Evolutionary conservation across 2,797 vertebrate species (phyloP).

Genomic region (Taeniopygia guttata): DNA sequence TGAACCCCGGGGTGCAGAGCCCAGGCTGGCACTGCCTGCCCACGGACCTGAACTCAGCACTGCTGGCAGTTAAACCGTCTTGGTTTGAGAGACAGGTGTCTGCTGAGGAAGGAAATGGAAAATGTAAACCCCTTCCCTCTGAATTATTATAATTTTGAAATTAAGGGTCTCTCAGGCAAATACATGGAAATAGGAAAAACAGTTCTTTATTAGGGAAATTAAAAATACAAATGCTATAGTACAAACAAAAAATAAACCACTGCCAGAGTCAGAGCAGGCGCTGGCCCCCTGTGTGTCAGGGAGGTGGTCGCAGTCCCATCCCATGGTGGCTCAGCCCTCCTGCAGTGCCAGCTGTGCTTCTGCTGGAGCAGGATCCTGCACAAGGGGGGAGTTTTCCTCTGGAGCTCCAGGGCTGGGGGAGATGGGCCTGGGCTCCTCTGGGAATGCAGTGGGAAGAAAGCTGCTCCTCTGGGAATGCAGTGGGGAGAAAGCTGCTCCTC

Average conservation of each 20-base stretch:
- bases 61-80: not conserved
- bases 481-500: too few relatives aligned
- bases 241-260: too few relatives aligned
- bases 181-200: too few relatives aligned
- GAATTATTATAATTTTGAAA: not conserved
- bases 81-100: not conserved
- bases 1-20: not conserved
- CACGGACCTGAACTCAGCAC: not conserved
- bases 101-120: not conserved
- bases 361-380: too few relatives aligned
- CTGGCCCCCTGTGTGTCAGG: too few relatives aligned
- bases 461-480: too few relatives aligned
- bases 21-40: not conserved
- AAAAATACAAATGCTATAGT: not conserved
- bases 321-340: too few relatives aligned
- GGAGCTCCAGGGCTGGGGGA: not conserved
- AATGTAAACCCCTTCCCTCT: not conserved
- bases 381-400: not conserved
- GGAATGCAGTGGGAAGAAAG: too few relatives aligned
- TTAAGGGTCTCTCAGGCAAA: too few relatives aligned
- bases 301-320: too few relatives aligned
- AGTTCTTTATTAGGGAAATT: too few relatives aligned
- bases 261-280: not conserved
- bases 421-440: not conserved
- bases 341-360: too few relatives aligned